Evolutionary conservation across 1,140 invertebrate genomes (phyloP), one percentile per base, ranked within the genome.

Genomic region (Monochamus saltuarius): DNA sequence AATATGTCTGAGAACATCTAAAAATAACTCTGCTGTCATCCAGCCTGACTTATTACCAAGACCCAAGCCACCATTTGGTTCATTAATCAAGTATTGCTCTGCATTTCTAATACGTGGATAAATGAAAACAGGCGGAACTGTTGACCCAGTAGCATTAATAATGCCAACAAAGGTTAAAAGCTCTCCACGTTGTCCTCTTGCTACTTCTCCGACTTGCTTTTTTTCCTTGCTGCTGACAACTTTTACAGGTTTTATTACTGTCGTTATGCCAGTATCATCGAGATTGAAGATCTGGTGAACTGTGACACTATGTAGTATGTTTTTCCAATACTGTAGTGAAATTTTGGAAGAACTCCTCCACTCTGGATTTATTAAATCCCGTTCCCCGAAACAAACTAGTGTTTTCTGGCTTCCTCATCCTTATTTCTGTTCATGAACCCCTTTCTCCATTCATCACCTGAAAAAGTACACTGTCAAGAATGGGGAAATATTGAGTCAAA

Each of bases 231-330:
- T 19, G 45, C 16, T 66, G 22, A 47, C 64, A 50, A n/a, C n/a
- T 59, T 55, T 64, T 11, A 56, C 53, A n/a, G 53, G 34, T 42
- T 61, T 56, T n/a, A 74, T 65, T 0, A 78, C 77, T 19, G 75
- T 76, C 19, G 67, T 71, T 22, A 77, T 56, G 14, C 73, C 75
- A 8, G 75, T 78, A 66, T 77, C 76, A 62, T 78, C 77, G 6
- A 75, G 59, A 66, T 79, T 78, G 54, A 46, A 53, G 10, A 59
- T 53, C 34, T 36, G 19, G 53, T 54, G 61, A 74, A 75, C 17
- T 74, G 49, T 10, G 16, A 54, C 2, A 13, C 4, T n/a, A 16
- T 42, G n/a, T 42, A 16, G 8, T 39, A 19, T 40, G 39, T 34
- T 37, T 51, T 51, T 51, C 49, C 35, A 51, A 22, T n/a, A 35